Percentiles rank a stretch among this genome's conserved stretches.
These are phyloP conservation scores for Drosophila elegans DNA, from an alignment of 1,140 invertebrate genomes.

Conservation along the genomic window DNA sequence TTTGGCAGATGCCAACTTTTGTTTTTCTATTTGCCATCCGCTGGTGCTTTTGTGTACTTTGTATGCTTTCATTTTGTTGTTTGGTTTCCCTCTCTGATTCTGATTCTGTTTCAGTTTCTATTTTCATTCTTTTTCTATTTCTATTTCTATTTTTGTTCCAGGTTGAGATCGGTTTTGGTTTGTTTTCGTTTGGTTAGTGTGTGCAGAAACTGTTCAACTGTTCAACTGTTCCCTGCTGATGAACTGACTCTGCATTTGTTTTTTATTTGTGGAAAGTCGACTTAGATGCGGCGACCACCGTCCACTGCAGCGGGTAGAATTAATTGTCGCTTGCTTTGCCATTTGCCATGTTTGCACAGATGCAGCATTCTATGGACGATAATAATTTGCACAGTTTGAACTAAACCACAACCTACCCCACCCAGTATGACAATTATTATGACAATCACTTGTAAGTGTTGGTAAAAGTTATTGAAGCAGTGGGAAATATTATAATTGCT, in stretches of 20 bases:
- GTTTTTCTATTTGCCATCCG: conserved; percentile 53
- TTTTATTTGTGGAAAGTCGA: conserved; percentile 44
- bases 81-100: conserved; percentile 45
- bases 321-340: conserved; percentile 66
- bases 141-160: conserved; percentile 25
- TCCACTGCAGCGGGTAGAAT: conserved; percentile 59
- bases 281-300: conserved; percentile 14
- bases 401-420: conserved; percentile 21
- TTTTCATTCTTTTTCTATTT: conserved; percentile 17
- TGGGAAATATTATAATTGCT: not conserved
- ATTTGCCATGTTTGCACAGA: conserved; percentile 57
- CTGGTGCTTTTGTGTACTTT: conserved; percentile 19
- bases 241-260: conserved; percentile 62
- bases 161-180: conserved; percentile 35
- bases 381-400: conserved; percentile 37
- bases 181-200: conserved; percentile 19
- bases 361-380: conserved; percentile 19
- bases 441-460: conserved; percentile 31
- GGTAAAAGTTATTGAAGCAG: not conserved
- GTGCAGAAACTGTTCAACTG: conserved; percentile 63
- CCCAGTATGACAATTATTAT: conserved; percentile 34
- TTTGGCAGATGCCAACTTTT: conserved; percentile 73
- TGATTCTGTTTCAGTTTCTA: conserved; percentile 29
- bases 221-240: conserved; percentile 64
- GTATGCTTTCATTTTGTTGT: conserved; percentile 35